Base-by-base conservation (phyloP, 2,113 vertebrate species). In the Podiceps cristatus region DNA sequence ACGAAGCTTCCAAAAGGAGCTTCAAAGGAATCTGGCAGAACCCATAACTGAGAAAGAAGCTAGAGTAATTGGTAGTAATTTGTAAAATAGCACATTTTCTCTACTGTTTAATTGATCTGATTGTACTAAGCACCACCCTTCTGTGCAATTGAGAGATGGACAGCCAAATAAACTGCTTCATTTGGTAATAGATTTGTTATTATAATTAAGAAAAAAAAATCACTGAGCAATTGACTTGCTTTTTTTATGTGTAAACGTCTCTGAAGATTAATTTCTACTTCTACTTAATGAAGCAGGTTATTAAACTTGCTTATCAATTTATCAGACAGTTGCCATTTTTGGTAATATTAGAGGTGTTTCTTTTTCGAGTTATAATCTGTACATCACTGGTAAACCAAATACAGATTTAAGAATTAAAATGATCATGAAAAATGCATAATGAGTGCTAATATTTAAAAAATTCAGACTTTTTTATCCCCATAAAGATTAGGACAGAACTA, bases 221-320 rank as follows among this genome's bases (percentile, higher is more conserved):
- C 69, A 79, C 79, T 58, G 64, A 96, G 63, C 64, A 97, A 97
- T 35, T 95, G 93, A 95, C 77, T 94, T 95, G 69, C 59, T 90
- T n/a, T 86, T 97, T 97, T 96, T 75, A 90, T 64, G 95, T 92
- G 71, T 96, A 97, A 98, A 96, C 27, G 71, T 97, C 95, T 98
- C 93, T 83, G 68, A 76, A 97, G 95, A 98, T 98, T 97, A 98
- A 96, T 98, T 98, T 98, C 88, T 95, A 92, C 85, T 97, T 88
- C 90, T 96, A 96, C 88, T 97, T 98, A 98, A 98, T 98, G 98
- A 98, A 97, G 96, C 96, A 98, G 90, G 93, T 98, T 98, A 97
- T 97, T 96, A 97, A 98, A 97, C 73, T 96, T 89, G 88, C 91
- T 98, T 97, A 97, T 97, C 96, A 97, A 96, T 98, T 98, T 98